phyloP scores from a whole-genome alignment of 2,797 vertebrate species.

The Pangasius krempfi region DNA sequence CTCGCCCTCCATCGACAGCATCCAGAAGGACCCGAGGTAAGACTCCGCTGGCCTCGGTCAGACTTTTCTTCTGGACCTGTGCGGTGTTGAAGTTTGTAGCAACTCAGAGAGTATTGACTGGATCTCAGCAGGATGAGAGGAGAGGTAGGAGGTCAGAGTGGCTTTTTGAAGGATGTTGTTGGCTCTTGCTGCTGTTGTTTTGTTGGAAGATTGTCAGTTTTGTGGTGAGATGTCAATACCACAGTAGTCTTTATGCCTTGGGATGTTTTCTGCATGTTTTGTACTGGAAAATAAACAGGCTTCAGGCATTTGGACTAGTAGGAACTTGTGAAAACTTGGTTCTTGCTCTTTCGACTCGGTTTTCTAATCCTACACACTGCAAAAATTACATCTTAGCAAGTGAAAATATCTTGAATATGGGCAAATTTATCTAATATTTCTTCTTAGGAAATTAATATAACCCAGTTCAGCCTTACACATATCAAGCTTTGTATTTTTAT shows the following conservation, averaged over 20 bases:
- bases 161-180: slow-evolving; percentile 14
- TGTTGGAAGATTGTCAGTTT: slow-evolving; percentile 3
- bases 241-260: neutral
- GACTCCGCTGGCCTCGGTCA: slow-evolving; percentile 44
- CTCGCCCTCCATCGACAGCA: slow-evolving; percentile 97
- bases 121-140: neutral
- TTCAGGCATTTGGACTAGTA: neutral
- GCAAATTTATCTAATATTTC: neutral
- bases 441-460: neutral
- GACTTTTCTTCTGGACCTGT: neutral
- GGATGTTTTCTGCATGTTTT: neutral
- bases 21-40: slow-evolving; percentile 99
- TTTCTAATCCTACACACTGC: neutral
- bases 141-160: neutral
- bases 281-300: neutral
- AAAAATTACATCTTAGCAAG: neutral
- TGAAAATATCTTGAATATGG: neutral
- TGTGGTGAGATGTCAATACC: neutral
- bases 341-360: neutral
- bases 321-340: neutral
- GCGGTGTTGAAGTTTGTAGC: neutral
- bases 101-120: neutral
- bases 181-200: neutral
- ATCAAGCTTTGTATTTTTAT: neutral
- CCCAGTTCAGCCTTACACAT: neutral